phyloP scores from a whole-genome alignment of 2,797 vertebrate genomes.

The Microctenopoma steveboyesi region DNA sequence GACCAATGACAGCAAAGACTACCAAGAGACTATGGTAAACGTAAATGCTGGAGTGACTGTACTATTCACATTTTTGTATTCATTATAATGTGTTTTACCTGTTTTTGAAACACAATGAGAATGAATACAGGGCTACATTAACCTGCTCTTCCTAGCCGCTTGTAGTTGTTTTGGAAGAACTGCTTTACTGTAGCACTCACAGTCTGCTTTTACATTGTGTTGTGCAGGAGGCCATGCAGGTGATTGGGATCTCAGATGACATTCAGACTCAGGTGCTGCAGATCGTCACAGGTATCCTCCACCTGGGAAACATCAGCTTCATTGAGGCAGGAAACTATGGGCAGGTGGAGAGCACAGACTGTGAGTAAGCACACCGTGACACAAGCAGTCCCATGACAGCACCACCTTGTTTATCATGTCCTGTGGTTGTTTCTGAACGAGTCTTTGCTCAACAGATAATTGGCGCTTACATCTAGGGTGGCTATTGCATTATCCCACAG shows the following conservation, averaged over 20 bases:
- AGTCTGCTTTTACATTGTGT: neutral
- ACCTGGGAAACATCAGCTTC: slow-evolving; percentile 95
- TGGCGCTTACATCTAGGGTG: slow-evolving; percentile 34
- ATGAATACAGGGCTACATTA: neutral
- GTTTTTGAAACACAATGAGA: neutral
- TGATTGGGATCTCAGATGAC: slow-evolving; percentile 88
- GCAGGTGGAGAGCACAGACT: slow-evolving; percentile 89
- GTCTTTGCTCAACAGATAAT: slow-evolving; percentile 28
- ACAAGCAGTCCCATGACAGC: slow-evolving; percentile 16
- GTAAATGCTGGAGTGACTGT: neutral
- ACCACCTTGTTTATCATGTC: slow-evolving; percentile 40
- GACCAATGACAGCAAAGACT: slow-evolving; percentile 91
- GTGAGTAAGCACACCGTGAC: slow-evolving; percentile 83
- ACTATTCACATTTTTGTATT: neutral
- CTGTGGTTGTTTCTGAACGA: slow-evolving; percentile 14
- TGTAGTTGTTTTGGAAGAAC: neutral
- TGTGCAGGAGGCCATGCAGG: slow-evolving; percentile 93
- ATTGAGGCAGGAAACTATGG: slow-evolving; percentile 93
- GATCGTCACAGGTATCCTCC: slow-evolving; percentile 93
- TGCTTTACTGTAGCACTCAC: neutral
- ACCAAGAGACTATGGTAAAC: slow-evolving; percentile 89
- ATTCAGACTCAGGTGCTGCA: slow-evolving; percentile 90
- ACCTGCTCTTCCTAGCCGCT: too few relatives aligned
- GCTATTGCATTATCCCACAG: neutral
- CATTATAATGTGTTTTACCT: neutral